A percentile compares a stretch with the other conserved stretches of the same genome.
These are phyloP conservation scores for Nycticebus coucang DNA, from an alignment of 2,113 vertebrate genomes.

Conservation along the genomic window DNA sequence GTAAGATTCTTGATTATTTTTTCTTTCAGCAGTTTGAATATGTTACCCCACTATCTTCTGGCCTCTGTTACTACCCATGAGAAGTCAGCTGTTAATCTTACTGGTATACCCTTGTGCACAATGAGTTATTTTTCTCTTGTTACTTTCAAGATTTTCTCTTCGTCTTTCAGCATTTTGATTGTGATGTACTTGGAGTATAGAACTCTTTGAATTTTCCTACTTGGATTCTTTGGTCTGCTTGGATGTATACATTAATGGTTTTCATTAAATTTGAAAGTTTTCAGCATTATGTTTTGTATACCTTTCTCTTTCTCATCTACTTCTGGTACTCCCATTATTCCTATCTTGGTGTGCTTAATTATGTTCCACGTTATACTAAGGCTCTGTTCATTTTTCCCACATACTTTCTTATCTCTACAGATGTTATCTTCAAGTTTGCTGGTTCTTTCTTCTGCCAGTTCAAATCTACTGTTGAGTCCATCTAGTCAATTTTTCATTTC, in stretches of 20 bases:
- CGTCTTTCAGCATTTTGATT: constrained; percentile 8
- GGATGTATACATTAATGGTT: background rate
- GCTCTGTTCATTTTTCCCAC: background rate
- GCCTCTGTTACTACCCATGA: background rate
- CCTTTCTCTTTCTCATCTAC: background rate
- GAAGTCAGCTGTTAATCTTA: background rate
- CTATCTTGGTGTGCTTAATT: background rate
- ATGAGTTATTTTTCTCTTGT: background rate
- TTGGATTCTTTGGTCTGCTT: background rate
- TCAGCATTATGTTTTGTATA: background rate
- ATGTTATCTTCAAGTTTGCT: background rate
- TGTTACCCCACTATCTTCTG: background rate
- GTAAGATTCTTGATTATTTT: background rate
- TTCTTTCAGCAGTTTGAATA: background rate
- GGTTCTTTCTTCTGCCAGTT: background rate
- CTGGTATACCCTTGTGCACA: background rate
- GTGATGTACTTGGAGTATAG: background rate
- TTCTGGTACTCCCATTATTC: background rate
- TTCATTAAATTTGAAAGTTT: constrained; percentile 6
- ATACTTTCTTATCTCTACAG: background rate
- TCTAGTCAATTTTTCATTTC: constrained; percentile 5
- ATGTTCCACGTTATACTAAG: background rate
- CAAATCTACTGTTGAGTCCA: background rate
- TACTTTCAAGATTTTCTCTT: constrained; percentile 4
- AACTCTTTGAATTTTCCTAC: background rate